Evolutionary conservation across 2,113 vertebrate species (phyloP).

Genomic region (Lagopus muta): DNA sequence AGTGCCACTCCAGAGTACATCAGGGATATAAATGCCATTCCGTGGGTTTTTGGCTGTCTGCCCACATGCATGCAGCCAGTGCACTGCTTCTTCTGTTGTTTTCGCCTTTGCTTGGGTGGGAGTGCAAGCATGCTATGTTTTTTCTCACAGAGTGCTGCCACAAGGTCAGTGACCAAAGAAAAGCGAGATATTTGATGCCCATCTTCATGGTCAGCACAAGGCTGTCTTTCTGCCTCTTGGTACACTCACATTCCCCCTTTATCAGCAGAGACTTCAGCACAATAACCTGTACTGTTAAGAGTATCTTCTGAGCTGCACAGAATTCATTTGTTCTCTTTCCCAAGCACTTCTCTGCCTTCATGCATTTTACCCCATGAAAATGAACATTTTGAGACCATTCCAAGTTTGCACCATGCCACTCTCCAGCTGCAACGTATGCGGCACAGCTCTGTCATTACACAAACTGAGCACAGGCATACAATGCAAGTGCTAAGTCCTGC

Average conservation of each 20-base stretch:
- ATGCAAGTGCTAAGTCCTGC: slow-evolving; percentile 18
- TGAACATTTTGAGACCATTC: not conserved
- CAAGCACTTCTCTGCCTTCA: not conserved
- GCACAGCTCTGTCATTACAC: slow-evolving; percentile 5
- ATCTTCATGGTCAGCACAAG: not conserved
- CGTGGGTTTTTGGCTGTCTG: not conserved
- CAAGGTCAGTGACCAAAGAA: fast-evolving
- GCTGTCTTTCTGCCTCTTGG: not conserved
- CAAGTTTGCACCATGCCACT: not conserved
- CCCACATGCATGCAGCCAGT: fast-evolving
- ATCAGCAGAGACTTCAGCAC: not conserved
- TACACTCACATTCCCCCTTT: not conserved
- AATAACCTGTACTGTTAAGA: not conserved
- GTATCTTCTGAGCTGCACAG: not conserved
- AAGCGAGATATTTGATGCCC: not conserved
- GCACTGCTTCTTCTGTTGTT: not conserved
- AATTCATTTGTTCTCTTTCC: not conserved
- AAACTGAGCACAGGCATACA: not conserved
- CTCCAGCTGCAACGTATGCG: not conserved
- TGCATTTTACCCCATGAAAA: not conserved
- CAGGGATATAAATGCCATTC: not conserved
- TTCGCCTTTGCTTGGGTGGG: not conserved
- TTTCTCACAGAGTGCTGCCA: not conserved
- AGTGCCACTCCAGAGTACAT: not conserved
- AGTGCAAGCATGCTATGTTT: not conserved